Evolutionary conservation across 2,113 vertebrate species (phyloP).

Genomic region (Platichthys flesus): DNA sequence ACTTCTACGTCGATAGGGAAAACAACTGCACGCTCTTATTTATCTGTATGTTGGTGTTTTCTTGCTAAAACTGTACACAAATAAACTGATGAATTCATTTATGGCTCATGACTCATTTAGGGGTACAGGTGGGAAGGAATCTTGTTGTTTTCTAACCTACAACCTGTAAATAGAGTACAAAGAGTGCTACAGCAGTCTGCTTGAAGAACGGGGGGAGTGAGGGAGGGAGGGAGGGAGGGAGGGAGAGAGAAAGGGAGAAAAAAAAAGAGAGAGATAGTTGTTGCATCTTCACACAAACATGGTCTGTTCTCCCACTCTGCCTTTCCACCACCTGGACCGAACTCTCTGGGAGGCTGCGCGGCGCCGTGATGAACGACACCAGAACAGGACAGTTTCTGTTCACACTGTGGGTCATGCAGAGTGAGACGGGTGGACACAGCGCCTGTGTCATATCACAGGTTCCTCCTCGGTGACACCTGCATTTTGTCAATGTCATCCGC

Average conservation of each 20-base stretch:
- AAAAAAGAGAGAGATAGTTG: constrained; percentile 69
- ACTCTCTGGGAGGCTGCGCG: constrained; percentile 73
- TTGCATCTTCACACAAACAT: constrained; percentile 81
- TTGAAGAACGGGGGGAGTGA: constrained; percentile 35
- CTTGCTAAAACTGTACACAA: constrained; percentile 39
- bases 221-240: not conserved
- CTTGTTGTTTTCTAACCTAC: constrained; percentile 76
- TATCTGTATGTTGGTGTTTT: constrained; percentile 5
- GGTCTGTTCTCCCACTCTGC: constrained; percentile 81
- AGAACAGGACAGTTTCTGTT: constrained; percentile 72
- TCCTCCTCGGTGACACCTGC: constrained; percentile 73
- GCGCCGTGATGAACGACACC: constrained; percentile 73
- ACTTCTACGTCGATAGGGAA: not conserved
- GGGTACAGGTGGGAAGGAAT: constrained; percentile 71
- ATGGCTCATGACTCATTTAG: constrained; percentile 73
- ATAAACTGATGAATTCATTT: constrained; percentile 60
- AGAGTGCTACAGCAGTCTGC: constrained; percentile 67
- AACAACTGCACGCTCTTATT: not conserved
- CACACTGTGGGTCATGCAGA: constrained; percentile 70
- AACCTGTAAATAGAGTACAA: constrained; percentile 79
- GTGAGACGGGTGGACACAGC: constrained; percentile 62
- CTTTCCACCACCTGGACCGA: constrained; percentile 80
- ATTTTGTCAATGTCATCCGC: constrained; percentile 78
- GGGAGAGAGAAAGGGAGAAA: constrained; percentile 28
- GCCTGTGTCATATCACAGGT: constrained; percentile 75